Conservation (phyloP, 2,113 vertebrate genomes). For the Rhinoderma darwinii region DNA sequence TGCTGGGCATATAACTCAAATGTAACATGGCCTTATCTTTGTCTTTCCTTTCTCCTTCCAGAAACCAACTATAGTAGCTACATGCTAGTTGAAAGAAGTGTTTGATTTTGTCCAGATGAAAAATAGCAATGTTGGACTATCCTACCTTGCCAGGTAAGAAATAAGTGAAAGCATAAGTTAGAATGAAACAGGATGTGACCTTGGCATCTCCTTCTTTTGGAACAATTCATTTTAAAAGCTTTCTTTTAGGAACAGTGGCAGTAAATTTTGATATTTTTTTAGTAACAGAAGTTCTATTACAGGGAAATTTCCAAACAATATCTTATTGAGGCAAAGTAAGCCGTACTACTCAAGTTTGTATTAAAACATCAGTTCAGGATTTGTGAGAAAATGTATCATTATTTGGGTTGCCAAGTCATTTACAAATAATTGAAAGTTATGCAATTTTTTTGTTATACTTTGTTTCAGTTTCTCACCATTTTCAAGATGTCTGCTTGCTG, state of each 20-base stretch:
- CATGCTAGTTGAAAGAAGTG: slow-evolving; percentile 37
- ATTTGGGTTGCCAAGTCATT: no score
- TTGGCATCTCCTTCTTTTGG: not conserved
- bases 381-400: no score
- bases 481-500: no score
- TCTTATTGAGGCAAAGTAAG: not conserved
- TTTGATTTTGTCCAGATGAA: slow-evolving; percentile 39
- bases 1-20: not conserved
- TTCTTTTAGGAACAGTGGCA: not conserved
- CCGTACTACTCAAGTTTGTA: no score
- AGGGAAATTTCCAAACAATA: not conserved
- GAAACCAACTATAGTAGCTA: not conserved
- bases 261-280: not conserved
- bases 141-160: slow-evolving; percentile 1
- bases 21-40: slow-evolving; percentile 18
- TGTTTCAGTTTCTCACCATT: no score
- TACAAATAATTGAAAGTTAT: no score
- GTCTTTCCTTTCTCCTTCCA: slow-evolving; percentile 18
- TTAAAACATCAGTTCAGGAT: no score
- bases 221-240: not conserved
- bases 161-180: slow-evolving; percentile 29
- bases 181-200: slow-evolving; percentile 35
- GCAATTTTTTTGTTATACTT: no score
- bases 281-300: not conserved
- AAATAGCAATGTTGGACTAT: not conserved